Conservation (phyloP, 2,797 vertebrate genomes). For the Cyclura pinguis region DNA sequence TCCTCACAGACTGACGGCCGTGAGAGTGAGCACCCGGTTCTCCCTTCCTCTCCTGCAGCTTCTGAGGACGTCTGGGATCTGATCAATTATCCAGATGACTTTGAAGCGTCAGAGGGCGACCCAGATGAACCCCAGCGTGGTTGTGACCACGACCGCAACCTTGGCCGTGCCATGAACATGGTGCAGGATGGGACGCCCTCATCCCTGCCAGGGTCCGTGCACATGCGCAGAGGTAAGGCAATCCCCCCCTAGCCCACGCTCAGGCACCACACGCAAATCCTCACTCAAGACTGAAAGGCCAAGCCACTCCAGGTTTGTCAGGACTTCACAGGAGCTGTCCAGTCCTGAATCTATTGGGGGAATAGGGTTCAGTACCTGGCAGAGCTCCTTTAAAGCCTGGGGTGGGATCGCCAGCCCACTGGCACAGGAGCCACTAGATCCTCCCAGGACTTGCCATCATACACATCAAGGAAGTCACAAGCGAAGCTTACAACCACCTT, state of each 20-base stretch:
- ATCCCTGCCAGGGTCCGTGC: constrained; percentile 77
- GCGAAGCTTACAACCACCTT: too few relatives aligned
- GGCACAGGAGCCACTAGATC: too few relatives aligned
- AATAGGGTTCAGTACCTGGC: too few relatives aligned
- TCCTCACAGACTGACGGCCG: not conserved
- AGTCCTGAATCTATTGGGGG: too few relatives aligned
- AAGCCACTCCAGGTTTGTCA: too few relatives aligned
- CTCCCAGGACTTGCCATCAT: too few relatives aligned
- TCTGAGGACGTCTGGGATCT: not conserved
- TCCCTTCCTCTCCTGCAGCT: not conserved
- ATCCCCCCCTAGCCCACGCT: not conserved
- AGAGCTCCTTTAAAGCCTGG: too few relatives aligned
- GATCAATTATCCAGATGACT: not conserved
- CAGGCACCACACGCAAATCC: too few relatives aligned
- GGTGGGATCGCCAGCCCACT: too few relatives aligned
- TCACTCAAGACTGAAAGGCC: not conserved
- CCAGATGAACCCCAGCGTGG: not conserved
- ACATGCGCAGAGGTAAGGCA: constrained; percentile 72
- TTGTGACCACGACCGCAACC: not conserved
- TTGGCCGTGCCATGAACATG: too few relatives aligned
- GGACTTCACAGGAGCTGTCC: not conserved
- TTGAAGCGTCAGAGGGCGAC: not conserved
- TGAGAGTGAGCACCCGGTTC: not conserved
- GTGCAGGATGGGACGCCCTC: not conserved
- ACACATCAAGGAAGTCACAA: too few relatives aligned